Conservation (phyloP, 2,113 vertebrate species). For the Saguinus midas region DNA sequence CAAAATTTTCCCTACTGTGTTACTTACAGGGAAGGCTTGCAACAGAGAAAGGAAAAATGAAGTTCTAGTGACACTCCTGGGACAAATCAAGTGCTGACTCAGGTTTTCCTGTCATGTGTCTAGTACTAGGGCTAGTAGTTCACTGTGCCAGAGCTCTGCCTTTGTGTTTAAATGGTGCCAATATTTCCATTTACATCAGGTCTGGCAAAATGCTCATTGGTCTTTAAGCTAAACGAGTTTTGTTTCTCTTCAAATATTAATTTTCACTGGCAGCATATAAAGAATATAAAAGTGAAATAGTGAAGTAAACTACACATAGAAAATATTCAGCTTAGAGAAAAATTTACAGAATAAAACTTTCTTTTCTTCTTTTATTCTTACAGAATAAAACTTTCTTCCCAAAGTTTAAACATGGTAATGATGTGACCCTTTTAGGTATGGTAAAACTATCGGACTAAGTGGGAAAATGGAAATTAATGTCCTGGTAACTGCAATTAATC, state of each 20-base stretch:
- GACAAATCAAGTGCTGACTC: not conserved
- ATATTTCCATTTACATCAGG: not conserved
- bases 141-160: not conserved
- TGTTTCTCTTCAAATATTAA: conserved; percentile 9
- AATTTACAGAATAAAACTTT: not conserved
- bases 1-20: not conserved
- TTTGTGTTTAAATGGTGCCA: not conserved
- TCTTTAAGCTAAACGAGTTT: conserved; percentile 12
- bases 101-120: not conserved
- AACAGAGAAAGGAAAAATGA: conserved; percentile 36
- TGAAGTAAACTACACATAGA: not conserved
- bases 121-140: not conserved
- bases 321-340: not conserved
- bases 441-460: not conserved
- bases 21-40: conserved; percentile 52
- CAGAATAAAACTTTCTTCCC: not conserved
- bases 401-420: not conserved
- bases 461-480: not conserved
- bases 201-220: not conserved
- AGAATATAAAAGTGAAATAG: not conserved
- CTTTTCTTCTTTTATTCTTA: not conserved
- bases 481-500: not conserved
- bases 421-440: not conserved
- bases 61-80: not conserved
- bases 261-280: not conserved